Evolutionary conservation across 2,888 invertebrate species (phyloP).

Genomic region (Limnephilus auricula): DNA sequence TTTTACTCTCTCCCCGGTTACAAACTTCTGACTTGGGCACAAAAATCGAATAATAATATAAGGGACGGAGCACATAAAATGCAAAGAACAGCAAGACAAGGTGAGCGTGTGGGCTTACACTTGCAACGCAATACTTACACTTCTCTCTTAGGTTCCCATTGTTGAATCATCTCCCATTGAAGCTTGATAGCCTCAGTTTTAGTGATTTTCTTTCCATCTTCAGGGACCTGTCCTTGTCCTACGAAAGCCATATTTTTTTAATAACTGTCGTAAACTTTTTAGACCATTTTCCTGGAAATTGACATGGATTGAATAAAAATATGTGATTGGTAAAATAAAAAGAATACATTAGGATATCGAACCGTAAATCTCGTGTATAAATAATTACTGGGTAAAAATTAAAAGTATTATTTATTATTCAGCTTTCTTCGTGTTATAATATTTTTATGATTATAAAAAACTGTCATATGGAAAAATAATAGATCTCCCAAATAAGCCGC

Average conservation of each 20-base stretch:
- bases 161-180: conserved; percentile 56
- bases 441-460: not conserved
- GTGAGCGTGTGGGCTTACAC: too few species aligned
- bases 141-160: conserved; percentile 56
- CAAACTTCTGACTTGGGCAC: too few species aligned
- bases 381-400: not conserved
- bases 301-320: not conserved
- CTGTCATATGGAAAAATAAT: not conserved
- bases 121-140: conserved; percentile 44
- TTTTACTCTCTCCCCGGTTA: too few species aligned
- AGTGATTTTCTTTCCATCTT: conserved; percentile 29
- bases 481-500: not conserved
- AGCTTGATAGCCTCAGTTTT: conserved; percentile 32
- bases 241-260: not conserved
- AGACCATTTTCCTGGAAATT: not conserved
- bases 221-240: not conserved
- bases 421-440: not conserved
- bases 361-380: not conserved
- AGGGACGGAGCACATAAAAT: too few species aligned
- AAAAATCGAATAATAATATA: too few species aligned
- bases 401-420: not conserved
- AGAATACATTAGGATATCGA: not conserved
- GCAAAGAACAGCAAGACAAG: too few species aligned
- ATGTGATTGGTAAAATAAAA: not conserved
- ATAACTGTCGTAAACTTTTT: not conserved